Evolutionary conservation across 2,888 invertebrate species (phyloP).

Genomic region (Eristalis pertinax): DNA sequence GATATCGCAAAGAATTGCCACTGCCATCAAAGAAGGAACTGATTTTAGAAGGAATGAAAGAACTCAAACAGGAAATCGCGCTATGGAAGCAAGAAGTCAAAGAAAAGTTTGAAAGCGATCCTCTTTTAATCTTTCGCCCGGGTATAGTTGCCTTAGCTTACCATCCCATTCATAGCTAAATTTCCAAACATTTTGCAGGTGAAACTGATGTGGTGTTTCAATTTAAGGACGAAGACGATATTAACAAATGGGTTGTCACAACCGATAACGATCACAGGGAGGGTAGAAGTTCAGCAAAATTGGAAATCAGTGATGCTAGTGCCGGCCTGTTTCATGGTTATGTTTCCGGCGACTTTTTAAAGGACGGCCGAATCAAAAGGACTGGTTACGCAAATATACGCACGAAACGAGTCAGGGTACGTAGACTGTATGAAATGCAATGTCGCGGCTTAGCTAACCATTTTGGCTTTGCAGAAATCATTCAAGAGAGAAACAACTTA

Average conservation of each 20-base stretch:
- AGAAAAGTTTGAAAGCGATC: slow-evolving; percentile 85
- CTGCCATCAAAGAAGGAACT: slow-evolving; percentile 82
- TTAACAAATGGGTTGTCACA: slow-evolving; percentile 88
- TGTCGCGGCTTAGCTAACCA: not conserved
- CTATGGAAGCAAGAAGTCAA: slow-evolving; percentile 87
- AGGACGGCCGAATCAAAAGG: slow-evolving; percentile 89
- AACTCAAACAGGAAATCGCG: slow-evolving; percentile 86
- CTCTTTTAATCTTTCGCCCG: slow-evolving; percentile 82
- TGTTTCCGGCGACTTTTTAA: slow-evolving; percentile 87
- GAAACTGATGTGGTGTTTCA: slow-evolving; percentile 89
- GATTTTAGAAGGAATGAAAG: slow-evolving; percentile 85
- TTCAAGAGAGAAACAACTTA: slow-evolving; percentile 87
- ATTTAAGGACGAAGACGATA: slow-evolving; percentile 85
- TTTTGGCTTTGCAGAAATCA: slow-evolving; percentile 85
- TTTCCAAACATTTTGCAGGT: slow-evolving; percentile 80
- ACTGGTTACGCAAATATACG: slow-evolving; percentile 92
- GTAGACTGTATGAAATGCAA: slow-evolving; percentile 68
- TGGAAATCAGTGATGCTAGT: slow-evolving; percentile 86
- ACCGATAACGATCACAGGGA: slow-evolving; percentile 91
- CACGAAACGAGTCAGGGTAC: slow-evolving; percentile 86
- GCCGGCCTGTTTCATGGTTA: slow-evolving; percentile 88
- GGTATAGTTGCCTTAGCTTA: slow-evolving; percentile 78
- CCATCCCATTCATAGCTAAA: not conserved
- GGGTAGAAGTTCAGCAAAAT: slow-evolving; percentile 87
- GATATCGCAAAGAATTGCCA: slow-evolving; percentile 78